Conservation (phyloP, 2,888 invertebrate genomes). For the Caenorhabditis sulstoni region DNA sequence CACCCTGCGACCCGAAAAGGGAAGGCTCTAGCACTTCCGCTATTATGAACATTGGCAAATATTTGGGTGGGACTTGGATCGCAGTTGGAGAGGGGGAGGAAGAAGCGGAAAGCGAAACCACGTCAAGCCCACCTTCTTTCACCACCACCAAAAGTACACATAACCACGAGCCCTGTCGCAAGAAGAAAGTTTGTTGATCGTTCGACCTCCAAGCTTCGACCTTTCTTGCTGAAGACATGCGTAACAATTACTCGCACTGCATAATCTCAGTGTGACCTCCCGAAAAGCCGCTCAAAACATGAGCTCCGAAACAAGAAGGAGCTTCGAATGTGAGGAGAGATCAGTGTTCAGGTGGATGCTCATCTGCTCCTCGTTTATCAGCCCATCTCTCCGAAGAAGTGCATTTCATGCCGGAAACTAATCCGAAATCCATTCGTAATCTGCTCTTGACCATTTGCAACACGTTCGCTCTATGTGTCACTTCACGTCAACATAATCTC, state of each 20-base stretch:
- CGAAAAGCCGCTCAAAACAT: background rate
- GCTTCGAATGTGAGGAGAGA: conserved; percentile 7
- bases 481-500: conserved; percentile 4
- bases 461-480: conserved; percentile 3
- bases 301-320: background rate
- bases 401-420: conserved; percentile 14
- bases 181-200: conserved; percentile 45
- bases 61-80: conserved; percentile 48
- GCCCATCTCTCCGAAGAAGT: conserved; percentile 5
- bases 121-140: conserved; percentile 41
- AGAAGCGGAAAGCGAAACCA: conserved; percentile 40
- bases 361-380: background rate
- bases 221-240: conserved; percentile 13
- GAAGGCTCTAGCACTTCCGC: conserved; percentile 51
- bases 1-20: conserved; percentile 34
- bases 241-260: background rate
- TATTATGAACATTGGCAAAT: conserved; percentile 59
- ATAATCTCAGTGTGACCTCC: conserved; percentile 9
- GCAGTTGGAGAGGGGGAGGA: conserved; percentile 30
- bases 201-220: conserved; percentile 16
- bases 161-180: conserved; percentile 34
- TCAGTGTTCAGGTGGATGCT: conserved; percentile 17
- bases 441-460: conserved; percentile 40
- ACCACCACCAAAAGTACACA: conserved; percentile 52
- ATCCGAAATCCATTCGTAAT: conserved; percentile 25